These are phyloP conservation scores for Corynorhinus townsendii DNA, from an alignment of 2,113 vertebrate species.

Conservation along the genomic window DNA sequence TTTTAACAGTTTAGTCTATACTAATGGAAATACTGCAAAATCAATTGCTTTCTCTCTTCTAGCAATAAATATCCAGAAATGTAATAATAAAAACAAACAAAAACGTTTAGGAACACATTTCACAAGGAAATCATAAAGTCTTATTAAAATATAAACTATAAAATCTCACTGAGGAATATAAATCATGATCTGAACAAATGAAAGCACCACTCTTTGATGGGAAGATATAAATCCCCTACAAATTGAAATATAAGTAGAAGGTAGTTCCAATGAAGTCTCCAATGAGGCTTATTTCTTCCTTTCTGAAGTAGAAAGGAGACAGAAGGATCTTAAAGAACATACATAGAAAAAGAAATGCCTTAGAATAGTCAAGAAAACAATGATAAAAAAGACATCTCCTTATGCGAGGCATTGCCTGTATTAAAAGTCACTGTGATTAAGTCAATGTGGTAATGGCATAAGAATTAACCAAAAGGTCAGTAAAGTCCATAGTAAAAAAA, in stretches of 20 bases:
- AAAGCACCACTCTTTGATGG: not conserved
- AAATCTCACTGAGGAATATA: not conserved
- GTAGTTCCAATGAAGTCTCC: not conserved
- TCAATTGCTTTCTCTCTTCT: not conserved
- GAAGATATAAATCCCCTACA: not conserved
- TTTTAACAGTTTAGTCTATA: not conserved
- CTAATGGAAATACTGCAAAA: not conserved
- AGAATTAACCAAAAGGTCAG: not conserved
- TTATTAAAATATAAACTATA: not conserved
- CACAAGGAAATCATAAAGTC: not conserved
- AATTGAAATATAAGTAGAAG: not conserved
- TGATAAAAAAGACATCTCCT: not conserved
- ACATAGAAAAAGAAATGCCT: not conserved
- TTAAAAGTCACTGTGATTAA: not conserved
- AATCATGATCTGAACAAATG: constrained; percentile 3
- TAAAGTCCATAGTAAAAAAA: not conserved
- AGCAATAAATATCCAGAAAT: not conserved
- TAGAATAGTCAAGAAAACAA: not conserved
- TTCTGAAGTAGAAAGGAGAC: not conserved
- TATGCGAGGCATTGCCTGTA: not conserved
- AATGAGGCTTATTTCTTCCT: not conserved
- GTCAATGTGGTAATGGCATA: not conserved
- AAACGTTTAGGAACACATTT: not conserved
- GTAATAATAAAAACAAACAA: not conserved
- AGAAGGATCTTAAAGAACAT: not conserved